Percentiles rank a stretch among this genome's conserved stretches.
Conservation (phyloP, 2,797 vertebrate species). For the Lemur catta region DNA sequence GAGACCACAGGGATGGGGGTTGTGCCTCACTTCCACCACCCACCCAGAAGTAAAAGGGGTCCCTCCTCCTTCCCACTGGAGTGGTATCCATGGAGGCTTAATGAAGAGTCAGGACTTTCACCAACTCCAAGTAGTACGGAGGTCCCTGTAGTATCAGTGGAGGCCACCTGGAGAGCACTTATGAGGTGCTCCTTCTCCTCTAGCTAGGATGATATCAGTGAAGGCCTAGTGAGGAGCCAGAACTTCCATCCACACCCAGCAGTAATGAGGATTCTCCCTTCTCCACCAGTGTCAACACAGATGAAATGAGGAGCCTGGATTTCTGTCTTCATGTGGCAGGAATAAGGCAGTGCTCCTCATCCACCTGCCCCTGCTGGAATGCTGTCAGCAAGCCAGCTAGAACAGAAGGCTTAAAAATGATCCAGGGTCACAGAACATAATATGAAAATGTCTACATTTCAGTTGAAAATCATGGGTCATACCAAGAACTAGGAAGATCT, state of each 20-base stretch:
- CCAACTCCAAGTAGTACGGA: neutral
- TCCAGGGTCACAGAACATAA: neutral
- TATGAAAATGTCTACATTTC: neutral
- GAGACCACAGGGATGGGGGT: neutral
- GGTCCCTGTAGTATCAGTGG: neutral
- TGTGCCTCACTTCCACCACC: neutral
- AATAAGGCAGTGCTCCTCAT: neutral
- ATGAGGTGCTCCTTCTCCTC: neutral
- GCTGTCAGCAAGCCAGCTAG: neutral
- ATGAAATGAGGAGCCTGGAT: neutral
- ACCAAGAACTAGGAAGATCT: neutral
- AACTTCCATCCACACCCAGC: neutral
- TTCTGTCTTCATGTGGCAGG: neutral
- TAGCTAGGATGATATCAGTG: neutral
- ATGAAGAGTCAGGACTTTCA: neutral
- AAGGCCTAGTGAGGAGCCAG: neutral
- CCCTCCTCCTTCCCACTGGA: too few species aligned
- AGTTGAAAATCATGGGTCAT: neutral
- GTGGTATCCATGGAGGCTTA: neutral
- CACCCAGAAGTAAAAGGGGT: neutral
- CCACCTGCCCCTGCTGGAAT: neutral
- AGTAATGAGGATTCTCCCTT: neutral
- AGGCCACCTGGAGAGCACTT: neutral
- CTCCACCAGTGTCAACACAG: neutral
- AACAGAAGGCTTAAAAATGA: neutral